Percentiles rank a stretch among this genome's conserved stretches.
Conservation (phyloP, 2,888 invertebrate genomes). For the Synanthedon vespiformis region DNA sequence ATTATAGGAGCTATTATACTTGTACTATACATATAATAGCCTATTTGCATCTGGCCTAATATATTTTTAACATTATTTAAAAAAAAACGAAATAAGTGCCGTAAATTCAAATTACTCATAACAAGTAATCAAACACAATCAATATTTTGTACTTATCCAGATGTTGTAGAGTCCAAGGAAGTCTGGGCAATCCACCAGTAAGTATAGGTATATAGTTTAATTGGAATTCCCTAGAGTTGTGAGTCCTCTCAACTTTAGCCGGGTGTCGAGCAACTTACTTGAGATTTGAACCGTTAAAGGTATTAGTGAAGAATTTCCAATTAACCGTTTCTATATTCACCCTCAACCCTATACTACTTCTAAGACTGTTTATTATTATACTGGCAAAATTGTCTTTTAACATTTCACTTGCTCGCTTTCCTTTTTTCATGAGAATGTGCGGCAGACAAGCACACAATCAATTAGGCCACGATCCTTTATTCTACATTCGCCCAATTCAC, state of each 20-base stretch:
- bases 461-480: too few species aligned
- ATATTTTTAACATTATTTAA: too few species aligned
- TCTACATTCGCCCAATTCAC: too few species aligned
- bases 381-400: too few species aligned
- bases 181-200: not conserved
- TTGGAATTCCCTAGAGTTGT: slow-evolving; percentile 8
- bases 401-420: too few species aligned
- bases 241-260: slow-evolving; percentile 7
- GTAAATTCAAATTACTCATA: not conserved
- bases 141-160: not conserved
- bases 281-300: not conserved
- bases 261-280: slow-evolving; percentile 4
- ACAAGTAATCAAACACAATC: not conserved
- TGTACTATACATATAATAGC: too few species aligned
- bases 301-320: slow-evolving; percentile 4
- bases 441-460: too few species aligned
- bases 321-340: slow-evolving; percentile 2
- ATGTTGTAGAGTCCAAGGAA: not conserved
- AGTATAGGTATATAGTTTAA: slow-evolving; percentile 9
- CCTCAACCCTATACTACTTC: not conserved
- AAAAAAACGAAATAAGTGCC: not conserved
- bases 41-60: too few species aligned
- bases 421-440: too few species aligned
- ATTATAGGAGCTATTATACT: too few species aligned
- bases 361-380: too few species aligned